Evolutionary conservation across 2,113 vertebrate species (phyloP).

Genomic region (Nerophis lumbriciformis): DNA sequence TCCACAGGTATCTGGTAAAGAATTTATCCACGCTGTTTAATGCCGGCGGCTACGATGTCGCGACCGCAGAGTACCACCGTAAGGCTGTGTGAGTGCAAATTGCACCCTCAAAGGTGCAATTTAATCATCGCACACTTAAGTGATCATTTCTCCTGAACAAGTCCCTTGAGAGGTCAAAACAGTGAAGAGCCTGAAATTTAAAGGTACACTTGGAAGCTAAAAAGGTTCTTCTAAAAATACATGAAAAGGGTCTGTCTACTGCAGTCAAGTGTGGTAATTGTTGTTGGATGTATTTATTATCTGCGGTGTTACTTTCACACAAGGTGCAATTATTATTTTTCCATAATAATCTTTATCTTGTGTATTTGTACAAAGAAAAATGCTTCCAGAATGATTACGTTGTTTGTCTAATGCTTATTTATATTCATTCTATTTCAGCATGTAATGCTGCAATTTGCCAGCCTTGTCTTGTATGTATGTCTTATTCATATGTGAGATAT

Average conservation of each 20-base stretch:
- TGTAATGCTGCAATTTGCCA: too few species aligned
- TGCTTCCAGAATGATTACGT: conserved; percentile 33
- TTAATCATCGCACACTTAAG: not conserved
- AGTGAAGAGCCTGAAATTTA: not conserved
- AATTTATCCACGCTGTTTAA: conserved; percentile 83
- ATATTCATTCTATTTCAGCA: too few species aligned
- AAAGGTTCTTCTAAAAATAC: conserved; percentile 6
- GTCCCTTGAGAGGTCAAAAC: conserved; percentile 29
- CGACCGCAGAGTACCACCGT: conserved; percentile 90
- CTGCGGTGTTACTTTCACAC: conserved; percentile 25
- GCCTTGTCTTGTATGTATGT: too few species aligned
- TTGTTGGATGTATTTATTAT: conserved; percentile 53
- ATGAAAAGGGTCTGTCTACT: conserved; percentile 14
- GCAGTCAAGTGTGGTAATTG: conserved; percentile 29
- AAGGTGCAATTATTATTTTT: conserved; percentile 32
- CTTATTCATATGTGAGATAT: not conserved
- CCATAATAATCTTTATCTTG: conserved; percentile 42
- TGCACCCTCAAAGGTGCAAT: not conserved
- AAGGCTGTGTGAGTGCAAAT: conserved; percentile 79
- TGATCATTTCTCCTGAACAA: conserved; percentile 38
- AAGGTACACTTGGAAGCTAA: not conserved
- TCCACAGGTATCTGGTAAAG: conserved; percentile 86
- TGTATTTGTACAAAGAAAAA: conserved; percentile 52
- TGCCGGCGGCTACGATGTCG: conserved; percentile 91
- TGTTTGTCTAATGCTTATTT: conserved; percentile 1